phyloP scores from a whole-genome alignment of 2,113 vertebrate species.

The Brachyhypopomus occidentalis region DNA sequence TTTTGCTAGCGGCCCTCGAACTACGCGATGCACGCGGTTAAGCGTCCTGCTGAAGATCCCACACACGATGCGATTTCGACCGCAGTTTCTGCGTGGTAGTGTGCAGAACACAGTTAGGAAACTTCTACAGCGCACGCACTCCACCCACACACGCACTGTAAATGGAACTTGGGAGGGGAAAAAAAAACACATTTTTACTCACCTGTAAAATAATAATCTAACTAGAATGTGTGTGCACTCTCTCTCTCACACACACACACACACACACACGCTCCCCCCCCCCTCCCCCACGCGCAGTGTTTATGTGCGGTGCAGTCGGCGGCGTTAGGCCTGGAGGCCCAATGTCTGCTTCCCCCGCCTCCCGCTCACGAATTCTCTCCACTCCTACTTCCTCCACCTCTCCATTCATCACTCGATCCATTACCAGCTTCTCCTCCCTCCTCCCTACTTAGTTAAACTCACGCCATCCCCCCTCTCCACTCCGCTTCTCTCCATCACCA shows the following conservation, averaged over 20 bases:
- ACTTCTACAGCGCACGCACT: no score
- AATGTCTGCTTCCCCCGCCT: constrained; percentile 52
- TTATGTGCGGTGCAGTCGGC: constrained; percentile 54
- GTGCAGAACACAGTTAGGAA: no score
- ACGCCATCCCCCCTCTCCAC: constrained; percentile 28
- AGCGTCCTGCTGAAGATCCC: no score
- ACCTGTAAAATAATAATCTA: no score
- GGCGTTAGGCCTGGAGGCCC: constrained; percentile 52
- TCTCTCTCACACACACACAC: constrained; percentile 5
- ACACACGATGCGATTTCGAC: no score
- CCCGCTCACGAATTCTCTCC: constrained; percentile 40
- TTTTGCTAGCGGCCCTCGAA: no score
- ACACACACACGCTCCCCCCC: constrained; percentile 25
- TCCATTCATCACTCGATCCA: constrained; percentile 37
- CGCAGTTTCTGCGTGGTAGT: no score
- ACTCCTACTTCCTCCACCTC: constrained; percentile 46
- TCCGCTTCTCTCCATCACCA: constrained; percentile 11
- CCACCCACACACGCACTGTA: no score
- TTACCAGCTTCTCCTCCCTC: constrained; percentile 33
- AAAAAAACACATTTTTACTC: no score
- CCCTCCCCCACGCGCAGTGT: constrained; percentile 34
- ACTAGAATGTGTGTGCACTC: background rate
- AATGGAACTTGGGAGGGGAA: no score
- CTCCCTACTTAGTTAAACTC: constrained; percentile 33
- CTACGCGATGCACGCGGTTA: no score